These are phyloP conservation scores for Monarcha castaneiventris DNA, from an alignment of 2,113 vertebrate genomes.

Conservation along the genomic window DNA sequence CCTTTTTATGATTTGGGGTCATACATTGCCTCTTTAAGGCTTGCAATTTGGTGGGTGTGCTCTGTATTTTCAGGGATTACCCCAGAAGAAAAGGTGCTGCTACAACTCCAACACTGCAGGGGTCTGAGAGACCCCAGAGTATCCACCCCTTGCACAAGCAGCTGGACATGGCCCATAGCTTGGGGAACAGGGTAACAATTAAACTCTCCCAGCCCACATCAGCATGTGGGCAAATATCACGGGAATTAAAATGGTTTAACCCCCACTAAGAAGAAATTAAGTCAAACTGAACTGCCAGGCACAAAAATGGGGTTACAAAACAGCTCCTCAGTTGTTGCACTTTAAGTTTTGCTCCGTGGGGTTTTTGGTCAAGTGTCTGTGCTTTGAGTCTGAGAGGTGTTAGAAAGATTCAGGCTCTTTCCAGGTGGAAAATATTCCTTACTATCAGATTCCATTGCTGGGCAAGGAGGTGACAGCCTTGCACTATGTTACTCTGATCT, in stretches of 20 bases:
- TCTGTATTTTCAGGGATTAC: neutral
- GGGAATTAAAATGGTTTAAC: neutral
- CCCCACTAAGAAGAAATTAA: neutral
- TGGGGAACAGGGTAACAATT: no score
- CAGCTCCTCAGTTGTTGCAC: neutral
- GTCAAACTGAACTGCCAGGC: neutral
- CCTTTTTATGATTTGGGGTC: neutral
- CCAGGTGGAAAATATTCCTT: neutral
- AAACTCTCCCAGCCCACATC: neutral
- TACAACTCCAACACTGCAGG: fast-evolving
- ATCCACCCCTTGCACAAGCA: neutral
- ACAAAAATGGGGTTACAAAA: neutral
- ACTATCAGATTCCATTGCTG: neutral
- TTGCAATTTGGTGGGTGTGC: neutral
- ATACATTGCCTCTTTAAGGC: neutral
- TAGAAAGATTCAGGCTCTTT: neutral
- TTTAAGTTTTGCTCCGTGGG: fast-evolving
- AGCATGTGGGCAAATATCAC: neutral
- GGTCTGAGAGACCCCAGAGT: neutral
- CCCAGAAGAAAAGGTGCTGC: neutral
- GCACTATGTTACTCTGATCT: fast-evolving
- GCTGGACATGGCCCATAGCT: fast-evolving
- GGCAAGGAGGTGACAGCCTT: neutral
- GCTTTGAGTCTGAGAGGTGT: neutral
- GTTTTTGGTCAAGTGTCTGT: neutral